These are phyloP conservation scores for Poeciliopsis turneri DNA, from an alignment of 2,797 vertebrate species.

Conservation along the genomic window DNA sequence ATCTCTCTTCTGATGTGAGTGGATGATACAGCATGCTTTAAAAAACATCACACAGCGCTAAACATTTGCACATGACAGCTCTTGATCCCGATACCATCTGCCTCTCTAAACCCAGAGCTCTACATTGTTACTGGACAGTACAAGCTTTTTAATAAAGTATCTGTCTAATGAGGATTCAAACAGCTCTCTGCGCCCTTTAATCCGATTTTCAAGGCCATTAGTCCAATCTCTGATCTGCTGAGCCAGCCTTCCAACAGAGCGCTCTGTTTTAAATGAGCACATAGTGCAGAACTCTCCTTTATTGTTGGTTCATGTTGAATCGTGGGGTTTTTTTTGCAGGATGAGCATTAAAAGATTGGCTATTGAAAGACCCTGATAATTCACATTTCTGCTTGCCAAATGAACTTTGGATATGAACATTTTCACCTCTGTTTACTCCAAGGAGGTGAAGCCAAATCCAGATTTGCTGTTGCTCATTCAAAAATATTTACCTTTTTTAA, in stretches of 20 bases:
- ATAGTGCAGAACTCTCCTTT: conserved; percentile 6
- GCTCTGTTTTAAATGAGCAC: conserved; percentile 18
- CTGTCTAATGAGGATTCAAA: conserved; percentile 44
- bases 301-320: conserved; percentile 33
- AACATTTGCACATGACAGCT: conserved; percentile 15
- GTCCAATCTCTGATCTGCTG: conserved; percentile 30
- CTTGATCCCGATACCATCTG: conserved; percentile 44
- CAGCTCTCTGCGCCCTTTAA: conserved; percentile 31
- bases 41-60: conserved; percentile 17
- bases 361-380: conserved; percentile 15
- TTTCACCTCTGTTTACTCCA: background rate
- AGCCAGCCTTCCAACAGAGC: conserved; percentile 9
- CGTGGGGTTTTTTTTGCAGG: background rate
- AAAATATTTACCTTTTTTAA: background rate
- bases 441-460: background rate
- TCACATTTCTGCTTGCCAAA: background rate
- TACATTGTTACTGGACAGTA: conserved; percentile 33
- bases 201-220: conserved; percentile 39
- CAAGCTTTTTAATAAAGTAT: conserved; percentile 33
- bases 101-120: conserved; percentile 30
- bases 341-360: background rate
- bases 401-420: background rate
- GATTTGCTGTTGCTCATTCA: background rate
- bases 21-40: conserved; percentile 20
- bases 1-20: conserved; percentile 17